Evolutionary conservation across 2,113 vertebrate genomes (phyloP).

Genomic region (Motacilla alba): DNA sequence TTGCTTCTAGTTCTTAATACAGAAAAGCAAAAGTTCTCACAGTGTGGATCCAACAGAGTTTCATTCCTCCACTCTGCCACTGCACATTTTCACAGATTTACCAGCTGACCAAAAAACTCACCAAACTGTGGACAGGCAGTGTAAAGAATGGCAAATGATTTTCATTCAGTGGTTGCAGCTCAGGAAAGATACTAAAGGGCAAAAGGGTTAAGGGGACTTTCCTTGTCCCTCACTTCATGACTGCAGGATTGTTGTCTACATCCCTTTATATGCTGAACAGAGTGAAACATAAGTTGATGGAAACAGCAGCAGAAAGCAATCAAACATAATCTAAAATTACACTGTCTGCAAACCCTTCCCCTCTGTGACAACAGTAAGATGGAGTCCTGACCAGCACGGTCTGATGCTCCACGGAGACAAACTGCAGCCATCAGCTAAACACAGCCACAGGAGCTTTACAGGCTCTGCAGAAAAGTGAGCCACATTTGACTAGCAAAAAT

Average conservation of each 20-base stretch:
- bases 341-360: background rate
- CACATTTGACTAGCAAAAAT: background rate
- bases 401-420: background rate
- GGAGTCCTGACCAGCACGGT: background rate
- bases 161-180: background rate
- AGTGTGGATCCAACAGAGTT: background rate
- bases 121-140: background rate
- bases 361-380: background rate
- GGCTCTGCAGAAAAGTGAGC: background rate
- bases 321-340: background rate
- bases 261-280: background rate
- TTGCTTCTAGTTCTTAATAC: background rate
- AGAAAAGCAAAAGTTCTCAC: background rate
- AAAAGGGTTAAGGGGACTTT: background rate
- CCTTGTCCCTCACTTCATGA: background rate
- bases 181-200: background rate
- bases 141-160: background rate
- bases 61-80: background rate
- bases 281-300: background rate
- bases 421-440: conserved; percentile 30
- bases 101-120: background rate
- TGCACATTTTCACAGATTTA: background rate
- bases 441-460: background rate
- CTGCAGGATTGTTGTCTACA: background rate
- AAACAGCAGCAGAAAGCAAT: background rate